These are phyloP conservation scores for Cyclargus thomasi DNA, from an alignment of 1,140 invertebrate genomes.

Conservation along the genomic window DNA sequence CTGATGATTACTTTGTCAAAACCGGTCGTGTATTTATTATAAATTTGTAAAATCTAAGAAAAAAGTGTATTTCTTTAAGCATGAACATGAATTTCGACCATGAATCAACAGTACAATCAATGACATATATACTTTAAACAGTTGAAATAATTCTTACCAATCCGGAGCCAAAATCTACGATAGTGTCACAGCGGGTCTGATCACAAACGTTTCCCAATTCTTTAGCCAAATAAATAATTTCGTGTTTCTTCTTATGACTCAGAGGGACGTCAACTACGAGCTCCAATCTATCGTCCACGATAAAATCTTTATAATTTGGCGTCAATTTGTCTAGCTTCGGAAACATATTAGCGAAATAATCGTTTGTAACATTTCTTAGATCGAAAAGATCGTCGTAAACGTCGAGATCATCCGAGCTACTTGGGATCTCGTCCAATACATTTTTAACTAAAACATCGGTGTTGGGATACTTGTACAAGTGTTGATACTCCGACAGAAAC, in stretches of 20 bases:
- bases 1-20: too few relatives aligned
- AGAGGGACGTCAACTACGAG: constrained; percentile 47
- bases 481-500: constrained; percentile 78
- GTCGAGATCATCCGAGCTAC: constrained; percentile 31
- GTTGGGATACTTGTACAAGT: constrained; percentile 81
- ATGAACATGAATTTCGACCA: too few relatives aligned
- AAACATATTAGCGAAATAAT: constrained; percentile 41
- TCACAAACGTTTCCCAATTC: constrained; percentile 77
- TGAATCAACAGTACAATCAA: too few relatives aligned
- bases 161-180: constrained; percentile 89
- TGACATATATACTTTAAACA: constrained; percentile 16
- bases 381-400: constrained; percentile 38
- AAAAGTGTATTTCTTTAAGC: too few relatives aligned
- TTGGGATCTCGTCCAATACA: constrained; percentile 71
- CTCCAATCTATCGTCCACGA: constrained; percentile 29
- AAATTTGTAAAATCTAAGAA: too few relatives aligned
- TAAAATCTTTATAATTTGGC: constrained; percentile 33
- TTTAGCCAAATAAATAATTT: constrained; percentile 78
- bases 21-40: too few relatives aligned
- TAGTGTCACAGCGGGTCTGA: constrained; percentile 67
- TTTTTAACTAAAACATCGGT: constrained; percentile 78
- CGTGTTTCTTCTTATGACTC: constrained; percentile 81
- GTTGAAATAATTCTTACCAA: constrained; percentile 60
- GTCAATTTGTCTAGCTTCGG: constrained; percentile 35
- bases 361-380: constrained; percentile 28